Base-by-base conservation (phyloP, 1,140 invertebrate genomes). In the Coptotermes formosanus region DNA sequence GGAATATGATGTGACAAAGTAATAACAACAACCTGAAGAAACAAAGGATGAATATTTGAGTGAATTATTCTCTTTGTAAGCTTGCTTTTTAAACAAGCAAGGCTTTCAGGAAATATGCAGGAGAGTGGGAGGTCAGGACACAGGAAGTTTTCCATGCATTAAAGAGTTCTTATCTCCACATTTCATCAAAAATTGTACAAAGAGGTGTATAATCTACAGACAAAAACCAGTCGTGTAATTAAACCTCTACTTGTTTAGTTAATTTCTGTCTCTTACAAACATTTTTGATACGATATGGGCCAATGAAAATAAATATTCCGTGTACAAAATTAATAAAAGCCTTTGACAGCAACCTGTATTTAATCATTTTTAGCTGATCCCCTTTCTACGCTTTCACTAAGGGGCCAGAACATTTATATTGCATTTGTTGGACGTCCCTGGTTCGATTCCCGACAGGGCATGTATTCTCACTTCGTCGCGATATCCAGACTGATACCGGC, bases 51-150 rank as follows among this genome's bases (percentile, higher is more conserved):
- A 30, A 12, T 75, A 75, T 75, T 30, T 75, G 25, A 11, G 64
- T 75, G 30, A 75, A 75, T 75, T 75, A 75, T 75, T 75, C 64
- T 75, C 30, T 75, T 75, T 75, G 64, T 75, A 75, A n/a, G 25
- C n/a, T 21, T 64, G 64, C 30, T 25, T 75, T 30, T 75, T 14
- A n/a, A 75, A 75, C 1, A 14, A 75, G 64, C 14, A 75, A 75
- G 30, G 30, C 64, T 75, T 75, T 8, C 25, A 75, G 25, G 64
- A 30, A 75, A 75, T 30, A 30, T 6, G 14, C 14, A 9, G n/a
- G 25, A 75, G 64, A 7, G 55, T 2, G 55, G 55, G 14, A 14
- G 55, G 55, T 19, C 2, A 7, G 55, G 55, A 59, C 14, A 6
- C 3, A 75, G 64, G 64, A 75, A 30, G 64, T 30, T 75, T 75